A percentile compares a stretch with the other conserved stretches of the same genome.
phyloP scores from a whole-genome alignment of 2,888 invertebrate genomes.

The Piscicola geometra region DNA sequence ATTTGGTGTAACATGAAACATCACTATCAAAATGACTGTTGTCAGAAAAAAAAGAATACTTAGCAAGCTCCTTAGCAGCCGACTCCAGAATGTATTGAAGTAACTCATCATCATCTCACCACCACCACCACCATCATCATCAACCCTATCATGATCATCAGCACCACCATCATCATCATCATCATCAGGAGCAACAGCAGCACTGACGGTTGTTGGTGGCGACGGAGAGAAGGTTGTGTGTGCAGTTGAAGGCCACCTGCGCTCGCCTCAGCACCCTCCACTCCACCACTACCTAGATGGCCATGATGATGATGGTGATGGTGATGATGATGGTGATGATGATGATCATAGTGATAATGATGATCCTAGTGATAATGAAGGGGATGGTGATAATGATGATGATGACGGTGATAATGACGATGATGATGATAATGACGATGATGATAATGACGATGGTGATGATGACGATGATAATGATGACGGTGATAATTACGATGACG shows the following conservation, averaged over 20 bases:
- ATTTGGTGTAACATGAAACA: too few relatives aligned
- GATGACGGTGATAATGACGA: background rate
- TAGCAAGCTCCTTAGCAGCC: too few relatives aligned
- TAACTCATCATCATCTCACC: background rate
- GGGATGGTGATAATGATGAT: background rate
- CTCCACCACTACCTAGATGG: background rate
- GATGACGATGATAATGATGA: background rate
- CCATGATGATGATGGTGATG: background rate
- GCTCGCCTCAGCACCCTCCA: background rate
- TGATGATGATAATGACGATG: constrained; percentile 1
- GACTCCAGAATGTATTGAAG: background rate
- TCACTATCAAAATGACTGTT: too few relatives aligned
- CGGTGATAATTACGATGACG: too few relatives aligned
- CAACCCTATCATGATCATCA: background rate
- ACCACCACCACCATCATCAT: background rate
- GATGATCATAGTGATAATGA: too few relatives aligned
- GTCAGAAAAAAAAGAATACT: too few relatives aligned
- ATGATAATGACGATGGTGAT: constrained; percentile 8
- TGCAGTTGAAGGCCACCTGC: background rate
- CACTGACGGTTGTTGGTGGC: background rate
- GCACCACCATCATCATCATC: background rate
- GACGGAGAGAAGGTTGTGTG: background rate
- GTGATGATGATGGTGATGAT: constrained; percentile 2
- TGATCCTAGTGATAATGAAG: too few relatives aligned
- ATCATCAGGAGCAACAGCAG: background rate